Conservation (phyloP, 2,113 vertebrate species). For the Alethe castanea region DNA sequence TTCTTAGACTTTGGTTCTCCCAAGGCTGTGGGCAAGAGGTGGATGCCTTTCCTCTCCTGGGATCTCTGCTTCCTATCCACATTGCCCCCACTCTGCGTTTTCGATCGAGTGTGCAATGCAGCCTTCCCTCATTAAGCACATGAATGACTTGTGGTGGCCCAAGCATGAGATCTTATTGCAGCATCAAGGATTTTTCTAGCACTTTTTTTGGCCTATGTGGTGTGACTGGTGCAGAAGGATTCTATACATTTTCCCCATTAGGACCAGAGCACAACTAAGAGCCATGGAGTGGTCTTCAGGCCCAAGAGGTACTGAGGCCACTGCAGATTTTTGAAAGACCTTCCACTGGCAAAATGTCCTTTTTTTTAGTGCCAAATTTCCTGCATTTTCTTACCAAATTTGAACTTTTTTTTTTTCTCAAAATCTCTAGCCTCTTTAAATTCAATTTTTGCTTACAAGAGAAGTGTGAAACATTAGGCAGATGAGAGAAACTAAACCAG, state of each 20-base stretch:
- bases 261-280: not conserved
- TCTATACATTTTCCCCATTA: not conserved
- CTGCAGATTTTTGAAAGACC: not conserved
- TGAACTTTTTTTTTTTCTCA: not conserved
- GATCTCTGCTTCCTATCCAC: not conserved
- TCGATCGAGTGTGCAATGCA: not conserved
- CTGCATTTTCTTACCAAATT: not conserved
- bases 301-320: not conserved
- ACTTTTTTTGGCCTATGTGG: not conserved
- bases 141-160: not conserved
- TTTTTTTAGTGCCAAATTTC: not conserved
- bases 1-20: not conserved
- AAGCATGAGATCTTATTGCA: not conserved
- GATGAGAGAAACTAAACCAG: constrained; percentile 1
- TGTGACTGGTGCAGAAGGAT: not conserved
- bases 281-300: not conserved
- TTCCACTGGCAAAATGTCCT: not conserved
- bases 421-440: not conserved
- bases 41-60: not conserved
- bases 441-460: constrained; percentile 23
- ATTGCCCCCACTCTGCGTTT: rapidly evolving
- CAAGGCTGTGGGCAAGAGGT: not conserved
- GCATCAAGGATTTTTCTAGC: not conserved
- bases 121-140: not conserved
- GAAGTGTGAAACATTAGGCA: constrained; percentile 46